Evolutionary conservation across 2,888 invertebrate genomes (phyloP).

Genomic region (Allygus modestus): DNA sequence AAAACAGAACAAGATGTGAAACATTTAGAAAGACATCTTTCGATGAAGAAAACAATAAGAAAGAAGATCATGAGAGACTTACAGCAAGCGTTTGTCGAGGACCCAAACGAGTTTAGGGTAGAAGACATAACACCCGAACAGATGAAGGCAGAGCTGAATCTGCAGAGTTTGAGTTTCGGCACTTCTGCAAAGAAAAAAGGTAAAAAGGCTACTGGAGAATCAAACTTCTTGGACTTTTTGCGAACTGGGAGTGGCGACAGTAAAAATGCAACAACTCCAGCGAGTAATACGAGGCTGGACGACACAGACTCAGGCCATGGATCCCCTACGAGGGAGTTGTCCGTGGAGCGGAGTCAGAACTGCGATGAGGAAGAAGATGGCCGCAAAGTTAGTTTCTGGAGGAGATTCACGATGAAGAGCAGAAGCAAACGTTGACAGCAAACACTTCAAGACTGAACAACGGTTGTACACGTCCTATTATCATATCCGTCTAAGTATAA

Average conservation of each 20-base stretch:
- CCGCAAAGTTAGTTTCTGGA: slow-evolving; percentile 76
- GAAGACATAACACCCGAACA: slow-evolving; percentile 82
- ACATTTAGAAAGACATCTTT: slow-evolving; percentile 88
- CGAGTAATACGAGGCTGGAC: slow-evolving; percentile 66
- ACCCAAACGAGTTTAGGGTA: slow-evolving; percentile 84
- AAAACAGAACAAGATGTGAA: slow-evolving; percentile 83
- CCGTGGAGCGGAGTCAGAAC: slow-evolving; percentile 56
- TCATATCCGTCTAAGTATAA: neutral
- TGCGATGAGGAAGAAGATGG: slow-evolving; percentile 73
- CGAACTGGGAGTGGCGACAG: slow-evolving; percentile 79
- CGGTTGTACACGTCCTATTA: slow-evolving; percentile 18
- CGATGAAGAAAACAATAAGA: slow-evolving; percentile 92
- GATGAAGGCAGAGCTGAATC: slow-evolving; percentile 82
- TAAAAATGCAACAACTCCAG: slow-evolving; percentile 66
- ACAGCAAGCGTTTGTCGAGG: slow-evolving; percentile 85
- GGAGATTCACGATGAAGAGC: slow-evolving; percentile 69
- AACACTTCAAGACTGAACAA: slow-evolving; percentile 50
- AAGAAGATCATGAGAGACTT: slow-evolving; percentile 92
- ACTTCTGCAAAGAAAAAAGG: slow-evolving; percentile 75
- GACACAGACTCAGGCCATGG: slow-evolving; percentile 69
- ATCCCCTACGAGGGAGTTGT: slow-evolving; percentile 65
- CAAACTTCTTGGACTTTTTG: slow-evolving; percentile 83
- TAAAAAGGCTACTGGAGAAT: slow-evolving; percentile 76
- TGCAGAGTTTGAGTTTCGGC: slow-evolving; percentile 82
- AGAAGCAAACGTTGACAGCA: slow-evolving; percentile 63